Percentiles rank a stretch among this genome's conserved stretches.
Evolutionary conservation across 2,888 invertebrate genomes (phyloP).

Genomic region (Scaptodrosophila latifasciaeformis): DNA sequence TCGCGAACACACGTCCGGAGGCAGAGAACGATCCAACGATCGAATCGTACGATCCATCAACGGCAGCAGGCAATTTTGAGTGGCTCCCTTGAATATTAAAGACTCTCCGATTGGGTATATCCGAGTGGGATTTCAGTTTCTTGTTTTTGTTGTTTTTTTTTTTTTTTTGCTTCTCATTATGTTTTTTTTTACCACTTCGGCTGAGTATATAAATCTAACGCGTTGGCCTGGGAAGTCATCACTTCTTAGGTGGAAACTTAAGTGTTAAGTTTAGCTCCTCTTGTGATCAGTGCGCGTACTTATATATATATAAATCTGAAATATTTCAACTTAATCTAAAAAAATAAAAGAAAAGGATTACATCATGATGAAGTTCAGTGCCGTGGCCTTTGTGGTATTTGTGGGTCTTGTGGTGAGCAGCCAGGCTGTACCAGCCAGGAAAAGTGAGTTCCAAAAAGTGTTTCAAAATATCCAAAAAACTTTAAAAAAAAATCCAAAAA

Average conservation of each 20-base stretch:
- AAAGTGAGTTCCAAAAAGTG: constrained; percentile 57
- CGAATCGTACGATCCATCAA: neutral
- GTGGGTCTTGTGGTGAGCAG: constrained; percentile 62
- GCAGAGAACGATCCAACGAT: constrained; percentile 8
- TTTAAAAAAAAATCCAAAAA: neutral
- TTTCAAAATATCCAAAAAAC: neutral
- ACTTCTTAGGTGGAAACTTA: constrained; percentile 76
- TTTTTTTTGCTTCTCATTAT: constrained; percentile 52
- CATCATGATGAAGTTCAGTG: constrained; percentile 64
- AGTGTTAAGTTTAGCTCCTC: constrained; percentile 75
- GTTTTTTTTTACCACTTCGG: constrained; percentile 52
- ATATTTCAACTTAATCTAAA: neutral
- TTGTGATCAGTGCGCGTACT: constrained; percentile 62
- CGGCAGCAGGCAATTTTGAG: constrained; percentile 7
- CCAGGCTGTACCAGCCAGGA: constrained; percentile 68
- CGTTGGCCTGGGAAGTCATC: constrained; percentile 69
- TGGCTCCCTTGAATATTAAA: constrained; percentile 57
- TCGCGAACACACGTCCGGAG: too few relatives aligned
- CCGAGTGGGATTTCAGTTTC: constrained; percentile 31
- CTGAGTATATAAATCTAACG: constrained; percentile 75
- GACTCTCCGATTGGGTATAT: constrained; percentile 54
- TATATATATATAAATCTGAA: constrained; percentile 7
- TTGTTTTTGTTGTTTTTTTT: too few relatives aligned
- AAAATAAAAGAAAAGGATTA: constrained; percentile 33
- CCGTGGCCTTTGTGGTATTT: constrained; percentile 58